Percentiles rank a stretch among this genome's conserved stretches.
phyloP scores from a whole-genome alignment of 2,797 vertebrate species.

The Botia almorhae region DNA sequence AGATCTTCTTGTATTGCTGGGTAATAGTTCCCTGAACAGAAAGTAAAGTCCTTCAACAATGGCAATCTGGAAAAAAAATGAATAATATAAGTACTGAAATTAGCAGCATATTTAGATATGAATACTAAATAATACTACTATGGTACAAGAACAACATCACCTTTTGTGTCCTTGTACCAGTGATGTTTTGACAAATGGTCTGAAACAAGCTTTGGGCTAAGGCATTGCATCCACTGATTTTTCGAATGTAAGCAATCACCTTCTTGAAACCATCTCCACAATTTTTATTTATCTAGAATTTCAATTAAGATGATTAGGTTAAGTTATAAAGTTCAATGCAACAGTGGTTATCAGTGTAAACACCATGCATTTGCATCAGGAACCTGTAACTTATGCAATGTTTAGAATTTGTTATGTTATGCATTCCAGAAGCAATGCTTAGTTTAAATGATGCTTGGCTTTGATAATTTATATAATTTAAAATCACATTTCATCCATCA shows the following conservation, averaged over 20 bases:
- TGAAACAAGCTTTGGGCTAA: constrained; percentile 68
- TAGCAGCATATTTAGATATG: background rate
- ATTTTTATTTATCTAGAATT: background rate
- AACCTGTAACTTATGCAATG: too few relatives aligned
- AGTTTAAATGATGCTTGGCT: too few relatives aligned
- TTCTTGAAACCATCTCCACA: constrained; percentile 20
- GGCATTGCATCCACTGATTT: constrained; percentile 67
- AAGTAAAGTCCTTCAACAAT: constrained; percentile 70
- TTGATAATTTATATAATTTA: too few relatives aligned
- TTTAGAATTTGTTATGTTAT: too few relatives aligned
- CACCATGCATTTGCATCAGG: too few relatives aligned
- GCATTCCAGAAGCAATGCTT: too few relatives aligned
- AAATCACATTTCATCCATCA: too few relatives aligned
- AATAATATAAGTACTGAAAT: background rate
- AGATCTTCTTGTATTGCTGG: constrained; percentile 46
- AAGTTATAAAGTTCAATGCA: background rate
- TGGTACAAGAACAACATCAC: constrained; percentile 48
- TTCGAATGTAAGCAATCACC: constrained; percentile 61
- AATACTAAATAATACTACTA: background rate
- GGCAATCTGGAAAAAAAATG: constrained; percentile 63
- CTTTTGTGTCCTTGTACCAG: constrained; percentile 62
- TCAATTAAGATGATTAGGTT: background rate
- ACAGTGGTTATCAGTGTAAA: background rate
- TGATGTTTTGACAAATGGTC: constrained; percentile 60
- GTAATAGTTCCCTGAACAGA: constrained; percentile 71